A percentile compares a stretch with the other conserved stretches of the same genome.
Evolutionary conservation across 2,888 invertebrate species (phyloP).

Genomic region (Calliopum simillimum): DNA sequence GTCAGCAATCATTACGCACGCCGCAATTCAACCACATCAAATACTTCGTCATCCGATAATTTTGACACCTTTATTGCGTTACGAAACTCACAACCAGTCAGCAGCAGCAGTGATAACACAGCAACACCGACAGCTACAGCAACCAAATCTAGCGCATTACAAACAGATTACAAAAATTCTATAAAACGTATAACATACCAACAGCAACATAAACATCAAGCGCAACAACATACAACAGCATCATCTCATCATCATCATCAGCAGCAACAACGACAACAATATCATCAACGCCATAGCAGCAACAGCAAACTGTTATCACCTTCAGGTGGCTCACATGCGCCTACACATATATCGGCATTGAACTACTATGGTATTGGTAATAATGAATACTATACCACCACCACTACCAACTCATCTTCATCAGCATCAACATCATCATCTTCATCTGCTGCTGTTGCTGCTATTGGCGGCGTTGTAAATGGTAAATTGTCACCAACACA

Average conservation of each 20-base stretch:
- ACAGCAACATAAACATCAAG: slow-evolving; percentile 15
- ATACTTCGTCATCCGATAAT: slow-evolving; percentile 62
- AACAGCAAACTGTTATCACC: slow-evolving; percentile 24
- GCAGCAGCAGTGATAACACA: slow-evolving; percentile 44
- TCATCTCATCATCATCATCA: slow-evolving; percentile 33
- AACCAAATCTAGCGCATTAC: slow-evolving; percentile 7
- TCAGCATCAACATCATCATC: slow-evolving; percentile 39
- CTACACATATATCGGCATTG: slow-evolving; percentile 44
- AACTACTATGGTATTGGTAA: slow-evolving; percentile 54
- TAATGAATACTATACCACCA: slow-evolving; percentile 37
- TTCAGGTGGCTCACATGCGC: slow-evolving; percentile 18
- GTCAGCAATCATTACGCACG: slow-evolving; percentile 50
- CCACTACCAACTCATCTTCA: slow-evolving; percentile 45
- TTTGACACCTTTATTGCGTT: slow-evolving; percentile 61
- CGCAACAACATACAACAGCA: slow-evolving; percentile 22
- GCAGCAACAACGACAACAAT: slow-evolving; percentile 17
- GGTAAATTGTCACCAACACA: slow-evolving; percentile 52
- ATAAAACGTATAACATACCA: slow-evolving; percentile 31
- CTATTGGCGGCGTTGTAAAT: slow-evolving; percentile 40
- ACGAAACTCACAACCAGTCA: slow-evolving; percentile 51
- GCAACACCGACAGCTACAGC: slow-evolving; percentile 29
- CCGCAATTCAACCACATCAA: slow-evolving; percentile 61
- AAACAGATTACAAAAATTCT: slow-evolving; percentile 38
- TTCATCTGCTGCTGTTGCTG: slow-evolving; percentile 9
- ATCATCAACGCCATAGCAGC: slow-evolving; percentile 24